Evolutionary conservation across 2,888 invertebrate species (phyloP).

Genomic region (Andrena minutula): DNA sequence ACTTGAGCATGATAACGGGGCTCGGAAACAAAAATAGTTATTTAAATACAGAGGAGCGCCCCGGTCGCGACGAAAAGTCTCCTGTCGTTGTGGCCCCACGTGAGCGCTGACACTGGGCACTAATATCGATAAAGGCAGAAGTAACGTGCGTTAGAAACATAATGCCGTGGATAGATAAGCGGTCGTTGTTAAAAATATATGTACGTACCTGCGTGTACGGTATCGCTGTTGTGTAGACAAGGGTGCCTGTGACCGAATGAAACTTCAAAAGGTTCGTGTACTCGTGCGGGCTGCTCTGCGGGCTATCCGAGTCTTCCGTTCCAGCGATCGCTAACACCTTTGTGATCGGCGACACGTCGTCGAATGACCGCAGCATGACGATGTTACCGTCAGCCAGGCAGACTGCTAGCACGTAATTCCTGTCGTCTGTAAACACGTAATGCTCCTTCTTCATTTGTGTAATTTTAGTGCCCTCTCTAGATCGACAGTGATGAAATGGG

Average conservation of each 20-base stretch:
- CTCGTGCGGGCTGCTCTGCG: slow-evolving; percentile 82
- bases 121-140: slow-evolving; percentile 79
- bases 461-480: neutral
- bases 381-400: slow-evolving; percentile 96
- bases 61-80: slow-evolving; percentile 97
- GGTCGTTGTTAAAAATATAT: neutral
- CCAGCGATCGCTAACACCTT: slow-evolving; percentile 97
- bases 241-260: slow-evolving; percentile 93
- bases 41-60: slow-evolving; percentile 85
- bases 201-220: slow-evolving; percentile 90
- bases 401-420: slow-evolving; percentile 93
- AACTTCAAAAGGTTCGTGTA: slow-evolving; percentile 95
- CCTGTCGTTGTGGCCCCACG: slow-evolving; percentile 99
- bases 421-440: slow-evolving; percentile 85
- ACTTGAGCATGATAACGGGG: neutral
- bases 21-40: neutral
- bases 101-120: slow-evolving; percentile 95
- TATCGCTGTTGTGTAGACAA: slow-evolving; percentile 92
- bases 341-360: slow-evolving; percentile 96
- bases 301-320: slow-evolving; percentile 85
- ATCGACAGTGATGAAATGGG: neutral
- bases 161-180: neutral
- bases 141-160: neutral
- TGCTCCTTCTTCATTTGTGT: neutral
- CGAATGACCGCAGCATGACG: slow-evolving; percentile 95